Conservation (phyloP, 2,113 vertebrate genomes). For the Ceyx cyanopectus region DNA sequence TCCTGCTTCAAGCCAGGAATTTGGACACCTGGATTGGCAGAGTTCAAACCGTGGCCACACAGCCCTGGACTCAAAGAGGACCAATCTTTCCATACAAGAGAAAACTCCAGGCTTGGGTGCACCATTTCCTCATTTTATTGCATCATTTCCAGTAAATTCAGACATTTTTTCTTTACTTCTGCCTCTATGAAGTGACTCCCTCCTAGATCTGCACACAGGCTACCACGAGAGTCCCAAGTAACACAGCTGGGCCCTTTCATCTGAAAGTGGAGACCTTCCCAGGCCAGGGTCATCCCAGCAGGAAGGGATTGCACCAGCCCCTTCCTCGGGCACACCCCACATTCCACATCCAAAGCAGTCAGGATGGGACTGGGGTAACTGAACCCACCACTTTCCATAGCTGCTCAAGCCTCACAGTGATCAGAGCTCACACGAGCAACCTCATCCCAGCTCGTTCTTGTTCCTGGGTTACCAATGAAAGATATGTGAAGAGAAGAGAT, state of each 20-base stretch:
- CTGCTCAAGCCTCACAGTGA: neutral
- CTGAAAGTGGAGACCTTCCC: neutral
- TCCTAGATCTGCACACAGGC: neutral
- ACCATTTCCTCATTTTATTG: slow-evolving; percentile 72
- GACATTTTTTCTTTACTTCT: slow-evolving; percentile 41
- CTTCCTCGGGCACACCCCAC: neutral
- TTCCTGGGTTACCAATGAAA: neutral
- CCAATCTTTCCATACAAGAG: slow-evolving; percentile 34
- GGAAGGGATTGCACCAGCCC: neutral
- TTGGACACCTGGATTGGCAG: neutral
- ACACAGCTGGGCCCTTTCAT: neutral
- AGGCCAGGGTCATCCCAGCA: neutral
- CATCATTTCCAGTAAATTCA: slow-evolving; percentile 70
- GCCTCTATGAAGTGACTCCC: slow-evolving; percentile 14
- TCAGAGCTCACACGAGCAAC: neutral
- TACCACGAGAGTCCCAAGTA: neutral
- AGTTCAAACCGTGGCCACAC: neutral
- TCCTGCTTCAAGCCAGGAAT: slow-evolving; percentile 16
- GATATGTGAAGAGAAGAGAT: slow-evolving; percentile 55
- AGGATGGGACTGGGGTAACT: neutral
- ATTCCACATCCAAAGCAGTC: neutral
- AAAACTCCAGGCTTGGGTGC: slow-evolving; percentile 54
- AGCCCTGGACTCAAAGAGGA: slow-evolving; percentile 23
- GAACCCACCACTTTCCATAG: neutral
- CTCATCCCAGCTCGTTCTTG: neutral